Evolutionary conservation across 2,113 vertebrate species (phyloP), one percentile per base, ranked within the genome.

Genomic region (Nyctereutes procyonoides): DNA sequence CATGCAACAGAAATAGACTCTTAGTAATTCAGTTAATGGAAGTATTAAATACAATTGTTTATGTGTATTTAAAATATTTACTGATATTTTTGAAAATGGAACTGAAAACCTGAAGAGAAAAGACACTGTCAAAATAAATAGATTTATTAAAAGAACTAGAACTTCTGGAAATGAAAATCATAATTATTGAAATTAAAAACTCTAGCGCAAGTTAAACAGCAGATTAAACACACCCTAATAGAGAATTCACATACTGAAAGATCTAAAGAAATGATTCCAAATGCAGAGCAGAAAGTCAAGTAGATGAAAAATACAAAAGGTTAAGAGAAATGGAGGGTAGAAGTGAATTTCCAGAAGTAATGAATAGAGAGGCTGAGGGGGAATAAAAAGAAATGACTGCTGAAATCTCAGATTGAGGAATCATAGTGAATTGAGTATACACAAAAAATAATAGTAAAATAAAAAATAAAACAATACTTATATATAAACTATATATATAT

Each of bases 181-280:
- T 80, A 84, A n/a, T 88, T 62, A 79, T 11, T 94, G 35, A 96
- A 58, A 89, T 89, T 14, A 58, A 92, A 96, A 92, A 35, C 56
- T 84, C 71, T 67, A 32, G n/a, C 8, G 20, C 85, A 80, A 92
- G 26, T 71, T 79, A 90, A 91, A 85, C 43, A 69, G 38, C 17
- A 88, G 35, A 51, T 53, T 62, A 90, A 88, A 84, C 43, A 93
- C 6, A 79, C 26, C 62, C 67, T 84, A 56, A 65, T 32, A 89
- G 48, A 88, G 62, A 92, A 79, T n/a, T 88, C 60, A 43, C 43
- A 13, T 96, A 71, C 62, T 73, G 55, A 63, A 84, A 58, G 9
- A 19, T 74, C 48, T 94, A 19, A 71, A 65, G 48, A 92, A 92
- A 81, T 65, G 51, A 67, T 4, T 22, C 1, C 13, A 83, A 73